Percentiles rank a stretch among this genome's conserved stretches.
Evolutionary conservation across 2,797 vertebrate genomes (phyloP).

Genomic region (Channa striata): DNA sequence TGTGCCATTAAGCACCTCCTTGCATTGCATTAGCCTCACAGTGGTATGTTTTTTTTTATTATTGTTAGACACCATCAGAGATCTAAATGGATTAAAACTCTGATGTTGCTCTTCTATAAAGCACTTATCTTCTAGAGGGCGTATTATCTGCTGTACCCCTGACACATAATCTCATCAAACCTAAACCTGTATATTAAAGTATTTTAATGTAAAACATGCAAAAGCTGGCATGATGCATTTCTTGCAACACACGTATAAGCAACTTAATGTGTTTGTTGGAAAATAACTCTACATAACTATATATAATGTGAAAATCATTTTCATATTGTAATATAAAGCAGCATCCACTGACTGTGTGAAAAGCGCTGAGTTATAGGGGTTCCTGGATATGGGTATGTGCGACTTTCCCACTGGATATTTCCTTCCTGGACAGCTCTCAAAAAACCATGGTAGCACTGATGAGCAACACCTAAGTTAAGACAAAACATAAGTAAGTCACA

Average conservation of each 20-base stretch:
- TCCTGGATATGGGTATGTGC: slow-evolving; percentile 98
- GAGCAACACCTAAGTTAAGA: slow-evolving; percentile 90
- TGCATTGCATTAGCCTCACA: background rate
- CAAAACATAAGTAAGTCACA: slow-evolving; percentile 17
- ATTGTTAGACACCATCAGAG: slow-evolving; percentile 7
- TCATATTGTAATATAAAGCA: background rate
- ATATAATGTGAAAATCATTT: background rate
- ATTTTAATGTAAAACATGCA: no score
- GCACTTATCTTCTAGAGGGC: slow-evolving; percentile 8
- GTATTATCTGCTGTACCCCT: slow-evolving; percentile 14
- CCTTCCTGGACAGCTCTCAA: slow-evolving; percentile 97
- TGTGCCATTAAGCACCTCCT: background rate
- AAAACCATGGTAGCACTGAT: slow-evolving; percentile 98
- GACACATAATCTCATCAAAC: background rate
- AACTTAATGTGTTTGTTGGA: background rate
- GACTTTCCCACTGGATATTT: slow-evolving; percentile 99
- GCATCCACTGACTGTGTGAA: slow-evolving; percentile 93
- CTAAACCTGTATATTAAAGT: no score
- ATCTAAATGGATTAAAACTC: slow-evolving; percentile 11
- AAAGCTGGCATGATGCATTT: no score
- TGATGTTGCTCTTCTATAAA: slow-evolving; percentile 21
- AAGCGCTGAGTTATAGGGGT: slow-evolving; percentile 99
- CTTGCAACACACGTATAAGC: no score
- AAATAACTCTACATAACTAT: background rate
- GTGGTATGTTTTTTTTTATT: slow-evolving; percentile 15